Evolutionary conservation across 2,888 invertebrate species (phyloP).

Genomic region (Macaria liturata): DNA sequence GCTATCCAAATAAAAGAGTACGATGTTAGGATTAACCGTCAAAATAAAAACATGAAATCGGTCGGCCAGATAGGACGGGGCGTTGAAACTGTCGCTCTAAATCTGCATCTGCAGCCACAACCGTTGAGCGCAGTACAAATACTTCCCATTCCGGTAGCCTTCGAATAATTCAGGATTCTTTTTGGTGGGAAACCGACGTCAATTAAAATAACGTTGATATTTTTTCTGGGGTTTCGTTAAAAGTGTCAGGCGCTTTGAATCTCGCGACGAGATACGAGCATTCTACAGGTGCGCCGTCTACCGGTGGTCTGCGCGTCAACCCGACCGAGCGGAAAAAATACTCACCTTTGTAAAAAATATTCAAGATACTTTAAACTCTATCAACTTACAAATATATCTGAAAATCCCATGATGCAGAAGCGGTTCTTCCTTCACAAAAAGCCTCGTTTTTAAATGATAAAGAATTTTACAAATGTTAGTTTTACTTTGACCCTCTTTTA

Average conservation of each 20-base stretch:
- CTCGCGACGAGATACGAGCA: conserved; percentile 71
- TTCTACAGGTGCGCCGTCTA: conserved; percentile 75
- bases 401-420: neutral
- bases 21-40: conserved; percentile 25
- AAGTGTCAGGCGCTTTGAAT: conserved; percentile 74
- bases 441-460: conserved; percentile 50
- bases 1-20: conserved; percentile 28
- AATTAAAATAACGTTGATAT: conserved; percentile 77
- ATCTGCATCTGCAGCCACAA: conserved; percentile 64
- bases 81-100: conserved; percentile 60
- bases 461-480: conserved; percentile 39
- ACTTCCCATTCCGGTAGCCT: conserved; percentile 67
- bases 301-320: conserved; percentile 71
- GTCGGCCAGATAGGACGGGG: conserved; percentile 42
- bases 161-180: conserved; percentile 70
- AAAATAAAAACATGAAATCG: conserved; percentile 36
- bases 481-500: conserved; percentile 41
- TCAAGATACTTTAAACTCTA: conserved; percentile 44
- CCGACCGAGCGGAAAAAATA: conserved; percentile 37
- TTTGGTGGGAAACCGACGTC: conserved; percentile 67
- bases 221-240: conserved; percentile 56
- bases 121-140: conserved; percentile 57
- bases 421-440: conserved; percentile 37
- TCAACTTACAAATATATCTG: neutral
- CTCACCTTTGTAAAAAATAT: conserved; percentile 8